Base-by-base conservation (phyloP, 2,888 invertebrate species). In the Dexiosoma caninum region DNA sequence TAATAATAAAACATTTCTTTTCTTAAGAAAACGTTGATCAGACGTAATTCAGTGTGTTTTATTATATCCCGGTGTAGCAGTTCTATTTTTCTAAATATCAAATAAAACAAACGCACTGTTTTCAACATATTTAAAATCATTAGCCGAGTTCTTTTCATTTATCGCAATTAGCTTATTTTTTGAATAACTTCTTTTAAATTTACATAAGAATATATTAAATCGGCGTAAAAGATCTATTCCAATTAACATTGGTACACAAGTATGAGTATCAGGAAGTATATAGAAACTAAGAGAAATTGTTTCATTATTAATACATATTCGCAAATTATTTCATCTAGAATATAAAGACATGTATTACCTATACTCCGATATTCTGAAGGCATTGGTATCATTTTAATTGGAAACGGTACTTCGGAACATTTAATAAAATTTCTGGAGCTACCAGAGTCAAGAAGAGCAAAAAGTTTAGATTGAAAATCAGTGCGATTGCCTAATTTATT, bases 91-190 rank as follows among this genome's bases (percentile, higher is more conserved):
- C 62, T 46, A 62, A 44, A 62, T 62, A 46, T 64, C 32, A 46
- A 64, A 64, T 32, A 8, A 30, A 64, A 64, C 62, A 64, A 64
- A 19, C 46, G 46, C 46, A 62, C 62, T 46, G 42, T 14, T 42
- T 27, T 14, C 12, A 49, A 66, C 14, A 66, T 37, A 37, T 37
- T 49, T 21, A 23, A 46, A 5, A 21, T 51, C 14, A 46, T 64
- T 49, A 16, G 10, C 5, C 40, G 9, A 37, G 8, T 14, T 49
- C 12, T 21, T 35, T 51, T 51, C 40, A 37, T 51, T 66, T 51
- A 51, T 37, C 21, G 51, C 40, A 49, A 62, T 30, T 8, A 64
- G 35, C 10, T 72, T 32, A 12, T 49, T 10, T 35, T 23, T 51
- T n/a, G 30, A 44, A 44, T 44, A 44, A 16, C 16, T 16, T 19